A percentile compares a stretch with the other conserved stretches of the same genome.
Conservation (phyloP, 2,113 vertebrate genomes). For the Aepyceros melampus region DNA sequence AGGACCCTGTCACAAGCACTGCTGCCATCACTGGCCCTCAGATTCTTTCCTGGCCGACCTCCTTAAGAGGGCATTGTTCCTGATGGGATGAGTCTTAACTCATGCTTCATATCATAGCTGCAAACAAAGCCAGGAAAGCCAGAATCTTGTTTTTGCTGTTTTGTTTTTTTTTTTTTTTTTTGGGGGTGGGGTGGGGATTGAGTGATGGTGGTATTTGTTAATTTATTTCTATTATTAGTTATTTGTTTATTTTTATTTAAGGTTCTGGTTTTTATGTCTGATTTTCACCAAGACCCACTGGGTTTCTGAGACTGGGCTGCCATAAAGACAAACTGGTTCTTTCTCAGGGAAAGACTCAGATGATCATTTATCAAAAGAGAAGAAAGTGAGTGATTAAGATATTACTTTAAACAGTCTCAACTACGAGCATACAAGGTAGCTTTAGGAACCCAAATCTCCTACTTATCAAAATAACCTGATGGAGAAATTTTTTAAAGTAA, state of each 20-base stretch:
- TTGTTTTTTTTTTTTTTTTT: not conserved
- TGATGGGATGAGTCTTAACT: not conserved
- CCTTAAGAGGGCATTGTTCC: not conserved
- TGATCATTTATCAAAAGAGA: not conserved
- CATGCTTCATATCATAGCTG: not conserved
- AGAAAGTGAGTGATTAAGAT: not conserved
- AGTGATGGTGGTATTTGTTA: not conserved
- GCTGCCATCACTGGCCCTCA: not conserved
- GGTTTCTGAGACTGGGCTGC: not conserved
- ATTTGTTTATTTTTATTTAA: not conserved
- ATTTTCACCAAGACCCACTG: not conserved
- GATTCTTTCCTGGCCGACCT: not conserved
- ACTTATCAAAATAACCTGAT: not conserved
- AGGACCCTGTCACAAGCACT: not conserved
- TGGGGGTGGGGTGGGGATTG: rapidly evolving
- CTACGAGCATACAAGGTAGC: not conserved
- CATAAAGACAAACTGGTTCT: not conserved
- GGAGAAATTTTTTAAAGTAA: not conserved
- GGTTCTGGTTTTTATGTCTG: not conserved
- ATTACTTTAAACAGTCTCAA: not conserved
- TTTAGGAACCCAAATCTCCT: not conserved
- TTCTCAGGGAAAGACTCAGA: not conserved
- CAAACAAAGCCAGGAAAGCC: not conserved
- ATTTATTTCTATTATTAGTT: not conserved
- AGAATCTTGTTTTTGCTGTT: not conserved